These are phyloP conservation scores for Myzus persicae DNA, from an alignment of 1,140 invertebrate species.

Conservation along the genomic window DNA sequence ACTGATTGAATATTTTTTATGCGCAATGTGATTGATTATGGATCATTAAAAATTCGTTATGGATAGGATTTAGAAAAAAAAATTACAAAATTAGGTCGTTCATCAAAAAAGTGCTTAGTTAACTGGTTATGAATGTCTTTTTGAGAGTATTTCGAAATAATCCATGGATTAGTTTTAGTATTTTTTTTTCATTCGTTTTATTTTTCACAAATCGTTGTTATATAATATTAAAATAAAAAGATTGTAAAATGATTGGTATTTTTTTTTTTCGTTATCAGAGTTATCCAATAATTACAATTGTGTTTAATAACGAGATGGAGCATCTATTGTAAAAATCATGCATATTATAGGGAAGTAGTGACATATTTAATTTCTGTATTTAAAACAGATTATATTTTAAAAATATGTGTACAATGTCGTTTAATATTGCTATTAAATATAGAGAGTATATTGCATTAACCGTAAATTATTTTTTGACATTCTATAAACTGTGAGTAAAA, in stretches of 20 bases:
- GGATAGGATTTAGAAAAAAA: neutral
- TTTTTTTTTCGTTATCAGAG: neutral
- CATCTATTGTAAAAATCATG: neutral
- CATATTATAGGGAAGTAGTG: too few relatives aligned
- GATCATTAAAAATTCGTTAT: constrained; percentile 39
- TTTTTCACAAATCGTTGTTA: neutral
- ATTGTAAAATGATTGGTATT: neutral
- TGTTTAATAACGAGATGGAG: neutral
- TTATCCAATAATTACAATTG: neutral
- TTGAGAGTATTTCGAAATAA: neutral
- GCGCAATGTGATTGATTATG: neutral
- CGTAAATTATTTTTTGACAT: neutral
- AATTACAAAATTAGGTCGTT: constrained; percentile 22
- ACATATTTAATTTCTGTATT: neutral
- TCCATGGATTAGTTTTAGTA: neutral
- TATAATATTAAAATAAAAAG: neutral
- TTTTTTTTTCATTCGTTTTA: neutral
- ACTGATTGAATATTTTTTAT: constrained; percentile 19
- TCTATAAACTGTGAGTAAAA: neutral
- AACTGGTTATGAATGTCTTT: neutral
- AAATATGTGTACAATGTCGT: neutral
- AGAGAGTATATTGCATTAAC: neutral
- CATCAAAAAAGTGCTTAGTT: neutral
- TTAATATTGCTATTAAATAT: neutral
- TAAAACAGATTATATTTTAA: neutral